Evolutionary conservation across 2,888 invertebrate species (phyloP), one percentile per base, ranked within the genome.

Genomic region (Siphonodentalium dalli): DNA sequence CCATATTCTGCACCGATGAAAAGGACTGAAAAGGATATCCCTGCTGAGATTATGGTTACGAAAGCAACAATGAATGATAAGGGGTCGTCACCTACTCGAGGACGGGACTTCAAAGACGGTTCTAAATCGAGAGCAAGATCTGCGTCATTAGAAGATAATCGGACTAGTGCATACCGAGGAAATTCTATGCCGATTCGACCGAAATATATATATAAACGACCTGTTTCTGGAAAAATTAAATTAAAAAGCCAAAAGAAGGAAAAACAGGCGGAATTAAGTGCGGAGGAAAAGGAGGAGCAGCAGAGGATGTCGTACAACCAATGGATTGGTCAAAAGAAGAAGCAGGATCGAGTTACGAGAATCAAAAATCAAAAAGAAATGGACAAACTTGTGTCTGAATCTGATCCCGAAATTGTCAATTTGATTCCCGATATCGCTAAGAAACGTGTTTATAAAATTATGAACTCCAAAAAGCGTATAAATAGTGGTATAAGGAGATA

Each of bases 141-240:
- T n/a, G n/a, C n/a, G n/a, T n/a, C n/a, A n/a, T n/a, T n/a, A n/a
- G n/a, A n/a, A n/a, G n/a, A n/a, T n/a, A n/a, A n/a, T n/a, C n/a
- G n/a, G n/a, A n/a, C n/a, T n/a, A n/a, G n/a, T n/a, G n/a, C n/a
- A n/a, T n/a, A n/a, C n/a, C n/a, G n/a, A n/a, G n/a, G n/a, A n/a
- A n/a, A n/a, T n/a, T n/a, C n/a, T n/a, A n/a, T n/a, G n/a, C n/a
- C 60, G 4, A 50, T 69, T 23, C 63, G 66, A 18, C 66, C 72
- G 4, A 72, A 71, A 34, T 72, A 72, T 55, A 72, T 75, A 6
- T 75, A 75, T 48, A 71, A 68, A 50, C 47, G 75, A 18, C 72
- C 75, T 6, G 70, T 72, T 11, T 66, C 71, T 23, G 75, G 75
- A 7, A 64, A 64, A 37, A 68, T 71, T 39, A 64, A 68, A 34